A percentile compares a stretch with the other conserved stretches of the same genome.
These are phyloP conservation scores for Sceloporus undulatus DNA, from an alignment of 2,113 vertebrate genomes.

Conservation along the genomic window DNA sequence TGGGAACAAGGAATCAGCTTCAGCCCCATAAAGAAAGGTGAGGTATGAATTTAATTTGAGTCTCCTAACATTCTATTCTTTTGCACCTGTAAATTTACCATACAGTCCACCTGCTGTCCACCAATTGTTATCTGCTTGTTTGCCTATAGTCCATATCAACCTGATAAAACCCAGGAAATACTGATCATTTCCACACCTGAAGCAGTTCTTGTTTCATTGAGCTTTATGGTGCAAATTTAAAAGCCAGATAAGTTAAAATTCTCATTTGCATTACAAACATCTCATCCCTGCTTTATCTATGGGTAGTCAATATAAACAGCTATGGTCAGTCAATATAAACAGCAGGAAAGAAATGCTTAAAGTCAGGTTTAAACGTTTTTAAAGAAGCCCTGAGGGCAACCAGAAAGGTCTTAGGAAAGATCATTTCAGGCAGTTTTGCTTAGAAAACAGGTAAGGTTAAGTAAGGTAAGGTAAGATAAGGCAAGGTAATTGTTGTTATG, in stretches of 20 bases:
- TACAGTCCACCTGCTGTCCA: too few species aligned
- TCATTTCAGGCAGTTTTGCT: too few species aligned
- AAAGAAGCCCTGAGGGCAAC: too few species aligned
- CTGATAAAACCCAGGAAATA: not conserved
- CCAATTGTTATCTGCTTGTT: not conserved
- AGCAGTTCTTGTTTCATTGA: not conserved
- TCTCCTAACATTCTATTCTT: too few species aligned
- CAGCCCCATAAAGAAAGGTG: too few species aligned
- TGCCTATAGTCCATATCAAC: not conserved
- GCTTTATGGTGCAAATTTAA: not conserved
- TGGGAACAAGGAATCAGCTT: too few species aligned
- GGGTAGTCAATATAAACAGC: not conserved
- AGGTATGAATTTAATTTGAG: too few species aligned
- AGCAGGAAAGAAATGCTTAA: not conserved
- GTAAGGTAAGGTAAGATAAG: too few species aligned
- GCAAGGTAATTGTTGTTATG: too few species aligned
- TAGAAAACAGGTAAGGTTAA: too few species aligned
- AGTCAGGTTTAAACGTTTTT: not conserved
- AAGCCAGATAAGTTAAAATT: not conserved
- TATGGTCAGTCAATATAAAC: not conserved
- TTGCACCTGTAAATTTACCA: too few species aligned
- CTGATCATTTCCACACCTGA: not conserved
- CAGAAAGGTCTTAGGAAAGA: not conserved
- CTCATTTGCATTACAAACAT: constrained; percentile 21
- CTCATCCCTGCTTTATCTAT: not conserved